Base-by-base conservation (phyloP, 1,140 invertebrate species). In the Ptiloglossa arizonensis region DNA sequence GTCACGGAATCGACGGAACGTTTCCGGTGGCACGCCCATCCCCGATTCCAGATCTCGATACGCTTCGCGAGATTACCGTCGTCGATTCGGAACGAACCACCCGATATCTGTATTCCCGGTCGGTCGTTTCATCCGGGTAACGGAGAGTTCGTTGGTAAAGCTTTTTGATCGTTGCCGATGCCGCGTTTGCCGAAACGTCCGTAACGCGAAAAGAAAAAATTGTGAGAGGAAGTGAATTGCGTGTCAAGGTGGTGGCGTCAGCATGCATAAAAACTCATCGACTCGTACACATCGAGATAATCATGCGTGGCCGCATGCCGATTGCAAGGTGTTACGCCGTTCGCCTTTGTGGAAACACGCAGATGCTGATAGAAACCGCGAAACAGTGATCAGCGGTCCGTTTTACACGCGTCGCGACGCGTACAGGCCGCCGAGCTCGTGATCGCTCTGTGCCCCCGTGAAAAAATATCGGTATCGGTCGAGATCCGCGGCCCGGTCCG, bases 261-360 rank as follows among this genome's bases (percentile, higher is more conserved):
- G 60, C 85, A 86, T 85, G 82, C 85, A 86, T n/a, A 80, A 77
- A 6, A 66, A 78, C 73, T 48, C 60, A 83, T 76, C 50, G 83
- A 83, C 52, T 80, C 74, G 63, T 72, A 44, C 72, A 83, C 69
- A 86, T 83, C 76, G 67, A 89, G 29, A 88, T 67, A 87, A 79
- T 77, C 88, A 91, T 89, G 89, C 88, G 85, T 81, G 88, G 88
- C 86, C 74, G 48, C 89, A 91, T 90, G 88, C 89, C 74, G 82
- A 68, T 85, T 87, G 81, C 83, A 57, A 74, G 59, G 57, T 77
- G 63, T 72, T 57, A 66, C 27, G 29, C 59, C 68, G 69, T 72
- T 72, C 72, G 50, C 56, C 44, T 67, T 32, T 15, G 69, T 74
- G 69, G 38, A 57, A 79, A 69, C 64, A 70, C 63, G 44, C 78